Percentiles rank a stretch among this genome's conserved stretches.
These are phyloP conservation scores for Cinclus mexicanus DNA, from an alignment of 2,113 vertebrate species.

Conservation along the genomic window DNA sequence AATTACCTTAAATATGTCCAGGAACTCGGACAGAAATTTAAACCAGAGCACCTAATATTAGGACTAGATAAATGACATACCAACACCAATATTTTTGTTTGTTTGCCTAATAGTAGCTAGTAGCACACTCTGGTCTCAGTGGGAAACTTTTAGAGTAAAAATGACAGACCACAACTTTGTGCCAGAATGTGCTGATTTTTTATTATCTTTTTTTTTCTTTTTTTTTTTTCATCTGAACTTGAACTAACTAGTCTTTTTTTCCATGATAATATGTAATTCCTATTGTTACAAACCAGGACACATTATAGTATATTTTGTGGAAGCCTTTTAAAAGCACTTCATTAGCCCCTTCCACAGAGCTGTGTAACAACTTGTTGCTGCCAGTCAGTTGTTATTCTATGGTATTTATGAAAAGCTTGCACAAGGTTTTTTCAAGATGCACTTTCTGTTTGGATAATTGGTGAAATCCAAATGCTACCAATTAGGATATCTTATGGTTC, in stretches of 20 bases:
- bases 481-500: constrained; percentile 35
- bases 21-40: background rate
- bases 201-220: background rate
- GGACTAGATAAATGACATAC: background rate
- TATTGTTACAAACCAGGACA: background rate
- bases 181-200: background rate
- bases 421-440: background rate
- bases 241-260: background rate
- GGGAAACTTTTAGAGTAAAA: background rate
- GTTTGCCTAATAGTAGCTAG: background rate
- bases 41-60: background rate
- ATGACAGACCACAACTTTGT: background rate
- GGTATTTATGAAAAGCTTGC: background rate
- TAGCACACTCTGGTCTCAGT: background rate
- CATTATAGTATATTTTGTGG: background rate
- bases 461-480: background rate
- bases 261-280: background rate
- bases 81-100: background rate
- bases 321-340: background rate
- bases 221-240: background rate
- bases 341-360: background rate
- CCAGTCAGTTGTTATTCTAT: background rate
- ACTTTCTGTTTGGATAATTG: background rate
- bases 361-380: background rate
- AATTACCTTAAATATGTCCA: background rate